Conservation (phyloP, 2,888 invertebrate genomes). For the Apotomis capreana region DNA sequence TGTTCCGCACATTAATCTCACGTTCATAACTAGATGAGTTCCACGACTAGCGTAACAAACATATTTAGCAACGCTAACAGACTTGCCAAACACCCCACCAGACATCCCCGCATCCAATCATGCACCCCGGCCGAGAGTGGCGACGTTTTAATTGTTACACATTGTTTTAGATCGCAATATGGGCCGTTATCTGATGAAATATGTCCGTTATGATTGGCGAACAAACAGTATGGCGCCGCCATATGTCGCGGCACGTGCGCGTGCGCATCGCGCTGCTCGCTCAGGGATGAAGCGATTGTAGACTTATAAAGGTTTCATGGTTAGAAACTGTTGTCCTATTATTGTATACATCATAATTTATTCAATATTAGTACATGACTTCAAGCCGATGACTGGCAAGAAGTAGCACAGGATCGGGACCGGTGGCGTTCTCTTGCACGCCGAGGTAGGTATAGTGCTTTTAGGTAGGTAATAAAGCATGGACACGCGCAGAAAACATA, state of each 20-base stretch:
- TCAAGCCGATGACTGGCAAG: too few species aligned
- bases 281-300: constrained; percentile 77
- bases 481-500: too few species aligned
- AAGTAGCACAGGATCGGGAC: too few species aligned
- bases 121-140: constrained; percentile 51
- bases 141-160: constrained; percentile 75
- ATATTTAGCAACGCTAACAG: constrained; percentile 26
- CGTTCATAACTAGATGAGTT: constrained; percentile 25
- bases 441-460: too few species aligned
- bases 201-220: constrained; percentile 84
- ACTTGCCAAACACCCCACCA: constrained; percentile 25
- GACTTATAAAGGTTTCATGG: constrained; percentile 49
- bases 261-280: constrained; percentile 76
- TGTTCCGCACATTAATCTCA: constrained; percentile 15
- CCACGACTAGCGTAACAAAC: constrained; percentile 13
- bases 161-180: constrained; percentile 80
- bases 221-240: constrained; percentile 83
- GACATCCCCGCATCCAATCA: constrained; percentile 60
- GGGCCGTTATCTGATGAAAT: constrained; percentile 83
- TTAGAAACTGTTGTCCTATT: not conserved
- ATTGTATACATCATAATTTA: too few species aligned
- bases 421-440: too few species aligned
- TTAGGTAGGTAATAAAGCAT: too few species aligned
- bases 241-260: constrained; percentile 83
- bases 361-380: too few species aligned